Evolutionary conservation across 2,113 vertebrate species (phyloP), one percentile per base, ranked within the genome.

Genomic region (Elgaria multicarinata): DNA sequence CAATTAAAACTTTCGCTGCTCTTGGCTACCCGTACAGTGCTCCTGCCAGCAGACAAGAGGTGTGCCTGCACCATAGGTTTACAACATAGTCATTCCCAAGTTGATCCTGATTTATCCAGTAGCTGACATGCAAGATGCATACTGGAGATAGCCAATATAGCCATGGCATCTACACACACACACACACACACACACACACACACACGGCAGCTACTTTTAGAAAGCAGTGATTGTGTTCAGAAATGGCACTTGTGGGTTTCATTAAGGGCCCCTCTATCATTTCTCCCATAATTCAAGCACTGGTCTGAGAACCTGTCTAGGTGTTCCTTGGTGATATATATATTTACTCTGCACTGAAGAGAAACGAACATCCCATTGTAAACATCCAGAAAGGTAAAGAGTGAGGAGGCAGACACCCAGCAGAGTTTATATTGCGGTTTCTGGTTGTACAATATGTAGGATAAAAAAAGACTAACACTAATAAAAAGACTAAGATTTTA

Each of bases 1-100:
- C 74, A 89, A 77, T 69, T 67, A 89, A 44, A 50, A 85, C 42
- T 39, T 87, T 44, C 44, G 67, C 71, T 58, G 72, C 36, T 67
- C 44, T 89, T 89, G 62, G 82, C 44, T 77, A 67, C n/a, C 39
- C 62, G 22, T 31, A 64, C 24, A 55, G 26, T 78, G 7, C 58
- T 78, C 44, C n/a, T 77, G 62, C 72, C 88, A 89, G 62, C 16
- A 67, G 39, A 39, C 28, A 75, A 79, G 78, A 74, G 28, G 67
- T 36, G 67, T 69, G 46, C 67, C 81, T 78, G 82, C 46, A 64
- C 26, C 55, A 77, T 4, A 69, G 81, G 42, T 66, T 83, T 89
- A 64, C 72, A 67, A 46, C 50, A 31, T 6, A 84, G 72, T 22
- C 58, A 77, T 33, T 24, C 42, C 18, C n/a, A 53, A 66, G 58